Conservation (phyloP, 1,140 invertebrate genomes). For the Cyclargus thomasi region DNA sequence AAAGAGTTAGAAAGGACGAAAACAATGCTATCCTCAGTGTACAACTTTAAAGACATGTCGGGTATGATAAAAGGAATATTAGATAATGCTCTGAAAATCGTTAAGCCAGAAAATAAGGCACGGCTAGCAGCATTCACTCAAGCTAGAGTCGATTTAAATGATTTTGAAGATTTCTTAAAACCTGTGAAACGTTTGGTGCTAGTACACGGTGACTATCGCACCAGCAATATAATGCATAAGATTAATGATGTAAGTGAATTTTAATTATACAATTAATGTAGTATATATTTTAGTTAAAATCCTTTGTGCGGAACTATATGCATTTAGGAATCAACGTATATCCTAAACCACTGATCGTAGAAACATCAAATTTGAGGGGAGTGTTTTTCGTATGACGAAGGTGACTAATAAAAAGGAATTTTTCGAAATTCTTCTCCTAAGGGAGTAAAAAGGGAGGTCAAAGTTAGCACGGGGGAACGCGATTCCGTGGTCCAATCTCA, state of each 20-base stretch:
- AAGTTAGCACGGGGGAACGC: too few species aligned
- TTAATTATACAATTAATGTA: too few species aligned
- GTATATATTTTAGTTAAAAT: too few species aligned
- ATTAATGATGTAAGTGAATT: slow-evolving; percentile 26
- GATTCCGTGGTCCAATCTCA: too few species aligned
- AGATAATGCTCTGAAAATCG: slow-evolving; percentile 20
- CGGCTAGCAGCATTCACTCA: slow-evolving; percentile 22
- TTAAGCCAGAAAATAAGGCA: slow-evolving; percentile 23
- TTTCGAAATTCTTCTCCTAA: too few species aligned
- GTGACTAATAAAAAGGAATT: too few species aligned
- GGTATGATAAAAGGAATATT: slow-evolving; percentile 21
- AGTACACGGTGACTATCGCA: slow-evolving; percentile 38
- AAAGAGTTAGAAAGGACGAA: slow-evolving; percentile 22
- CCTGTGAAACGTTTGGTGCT: slow-evolving; percentile 24
- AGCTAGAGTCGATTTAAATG: neutral
- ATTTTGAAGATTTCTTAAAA: slow-evolving; percentile 21
- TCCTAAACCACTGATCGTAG: too few species aligned
- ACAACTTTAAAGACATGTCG: slow-evolving; percentile 1
- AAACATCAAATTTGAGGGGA: too few species aligned
- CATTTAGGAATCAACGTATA: too few species aligned
- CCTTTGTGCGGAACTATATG: too few species aligned
- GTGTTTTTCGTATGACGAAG: too few species aligned
- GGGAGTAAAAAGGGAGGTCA: too few species aligned
- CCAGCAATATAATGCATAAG: slow-evolving; percentile 38
- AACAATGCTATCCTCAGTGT: neutral